Percentiles rank a stretch among this genome's conserved stretches.
These are phyloP conservation scores for Lochmaea crataegi DNA, from an alignment of 2,888 invertebrate genomes.

Conservation along the genomic window DNA sequence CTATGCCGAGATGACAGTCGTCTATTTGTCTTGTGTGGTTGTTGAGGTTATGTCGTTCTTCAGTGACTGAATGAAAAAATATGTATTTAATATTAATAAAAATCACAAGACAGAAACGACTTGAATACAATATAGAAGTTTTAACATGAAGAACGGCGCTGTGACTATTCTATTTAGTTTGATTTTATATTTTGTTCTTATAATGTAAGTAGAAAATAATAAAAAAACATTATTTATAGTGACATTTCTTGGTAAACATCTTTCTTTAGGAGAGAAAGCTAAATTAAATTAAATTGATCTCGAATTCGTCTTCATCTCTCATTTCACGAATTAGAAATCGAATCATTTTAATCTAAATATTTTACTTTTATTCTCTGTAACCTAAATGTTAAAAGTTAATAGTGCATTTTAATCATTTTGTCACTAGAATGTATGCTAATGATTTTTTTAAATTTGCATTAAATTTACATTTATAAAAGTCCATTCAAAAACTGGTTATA, in stretches of 20 bases:
- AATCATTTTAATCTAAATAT: neutral
- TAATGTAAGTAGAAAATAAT: conserved; percentile 30
- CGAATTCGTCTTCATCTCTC: neutral
- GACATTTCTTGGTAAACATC: conserved; percentile 20
- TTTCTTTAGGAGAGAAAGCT: conserved; percentile 2
- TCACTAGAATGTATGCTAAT: neutral
- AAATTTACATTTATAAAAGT: neutral
- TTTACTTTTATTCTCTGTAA: neutral
- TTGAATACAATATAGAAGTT: conserved; percentile 26
- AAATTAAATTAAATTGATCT: neutral
- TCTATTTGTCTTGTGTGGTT: conserved; percentile 9
- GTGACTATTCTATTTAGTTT: conserved; percentile 26
- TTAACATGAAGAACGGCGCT: conserved; percentile 38
- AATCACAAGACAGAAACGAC: conserved; percentile 28
- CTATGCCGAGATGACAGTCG: neutral
- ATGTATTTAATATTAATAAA: conserved; percentile 39
- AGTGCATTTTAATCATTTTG: neutral
- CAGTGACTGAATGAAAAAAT: conserved; percentile 36
- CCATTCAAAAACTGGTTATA: neutral
- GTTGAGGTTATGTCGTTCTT: conserved; percentile 36
- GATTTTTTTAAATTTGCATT: neutral
- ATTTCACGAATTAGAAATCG: neutral
- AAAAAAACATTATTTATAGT: conserved; percentile 15
- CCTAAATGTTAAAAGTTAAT: neutral
- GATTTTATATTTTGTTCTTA: conserved; percentile 23